Evolutionary conservation across 2,888 invertebrate species (phyloP).

Genomic region (Ernsta delagoae): DNA sequence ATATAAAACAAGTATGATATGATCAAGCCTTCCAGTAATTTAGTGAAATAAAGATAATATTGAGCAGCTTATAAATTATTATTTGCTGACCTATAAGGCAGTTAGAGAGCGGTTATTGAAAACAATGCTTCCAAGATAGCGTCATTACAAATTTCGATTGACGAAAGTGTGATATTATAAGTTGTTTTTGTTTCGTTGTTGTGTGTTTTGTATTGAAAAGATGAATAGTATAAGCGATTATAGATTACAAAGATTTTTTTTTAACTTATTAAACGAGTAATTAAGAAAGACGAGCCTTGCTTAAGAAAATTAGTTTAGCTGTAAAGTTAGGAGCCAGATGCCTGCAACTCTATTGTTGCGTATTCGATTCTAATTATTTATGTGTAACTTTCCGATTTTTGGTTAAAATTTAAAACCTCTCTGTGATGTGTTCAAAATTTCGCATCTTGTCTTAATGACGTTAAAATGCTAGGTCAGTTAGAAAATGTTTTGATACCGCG

Average conservation of each 20-base stretch:
- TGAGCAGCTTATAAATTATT: constrained; percentile 72
- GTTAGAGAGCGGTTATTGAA: constrained; percentile 60
- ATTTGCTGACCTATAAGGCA: constrained; percentile 79
- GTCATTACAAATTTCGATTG: constrained; percentile 67
- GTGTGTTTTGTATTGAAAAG: constrained; percentile 79
- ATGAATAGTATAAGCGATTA: constrained; percentile 52
- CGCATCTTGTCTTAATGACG: constrained; percentile 23
- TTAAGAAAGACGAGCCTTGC: constrained; percentile 84
- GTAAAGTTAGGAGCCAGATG: constrained; percentile 70
- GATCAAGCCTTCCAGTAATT: constrained; percentile 84
- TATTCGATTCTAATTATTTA: constrained; percentile 52
- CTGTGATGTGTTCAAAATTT: constrained; percentile 36
- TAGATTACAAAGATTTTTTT: constrained; percentile 63
- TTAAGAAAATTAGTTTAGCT: constrained; percentile 79
- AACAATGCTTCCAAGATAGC: constrained; percentile 73
- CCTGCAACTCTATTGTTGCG: constrained; percentile 52
- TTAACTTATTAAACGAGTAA: constrained; percentile 80
- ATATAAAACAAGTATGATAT: constrained; percentile 80
- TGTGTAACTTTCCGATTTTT: constrained; percentile 39
- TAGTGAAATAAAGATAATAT: constrained; percentile 70
- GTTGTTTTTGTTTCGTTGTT: constrained; percentile 83
- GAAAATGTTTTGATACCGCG: constrained; percentile 28
- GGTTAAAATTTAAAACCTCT: constrained; percentile 26
- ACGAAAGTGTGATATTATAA: constrained; percentile 82
- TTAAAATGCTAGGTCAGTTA: constrained; percentile 25